phyloP scores from a whole-genome alignment of 1,140 invertebrate species.

The Archegozetes longisetosus region DNA sequence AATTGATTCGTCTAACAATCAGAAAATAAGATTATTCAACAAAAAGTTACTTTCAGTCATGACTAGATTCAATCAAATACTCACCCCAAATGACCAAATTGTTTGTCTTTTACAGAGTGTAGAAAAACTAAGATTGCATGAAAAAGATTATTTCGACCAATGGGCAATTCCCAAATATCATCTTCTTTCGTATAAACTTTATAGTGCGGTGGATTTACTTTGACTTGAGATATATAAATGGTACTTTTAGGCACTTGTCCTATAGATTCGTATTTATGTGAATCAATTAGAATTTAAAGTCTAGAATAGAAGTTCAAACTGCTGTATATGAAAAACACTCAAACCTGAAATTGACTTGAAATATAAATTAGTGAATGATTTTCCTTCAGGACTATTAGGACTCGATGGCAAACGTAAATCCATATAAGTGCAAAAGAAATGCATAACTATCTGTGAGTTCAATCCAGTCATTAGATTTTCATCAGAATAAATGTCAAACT shows the following conservation, averaged over 20 bases:
- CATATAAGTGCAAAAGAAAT: conserved; percentile 59
- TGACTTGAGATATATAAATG: conserved; percentile 30
- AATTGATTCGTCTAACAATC: conserved; percentile 43
- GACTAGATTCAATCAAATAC: conserved; percentile 10
- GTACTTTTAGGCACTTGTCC: conserved; percentile 24
- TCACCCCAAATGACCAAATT: conserved; percentile 53
- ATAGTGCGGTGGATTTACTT: conserved; percentile 52
- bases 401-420: conserved; percentile 58
- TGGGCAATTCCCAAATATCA: conserved; percentile 44
- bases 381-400: conserved; percentile 51
- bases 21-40: conserved; percentile 4
- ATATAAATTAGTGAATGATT: conserved; percentile 51
- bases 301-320: not conserved
- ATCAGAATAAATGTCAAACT: not conserved
- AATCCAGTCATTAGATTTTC: not conserved
- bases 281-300: conserved; percentile 3
- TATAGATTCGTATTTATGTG: not conserved
- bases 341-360: conserved; percentile 38
- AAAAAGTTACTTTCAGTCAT: not conserved
- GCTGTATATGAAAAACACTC: conserved; percentile 12
- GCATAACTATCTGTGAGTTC: conserved; percentile 52
- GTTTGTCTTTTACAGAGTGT: conserved; percentile 50
- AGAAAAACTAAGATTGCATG: conserved; percentile 60
- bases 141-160: conserved; percentile 65
- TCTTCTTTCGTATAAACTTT: conserved; percentile 43